phyloP scores from a whole-genome alignment of 2,888 invertebrate genomes.

The Digitonthophagus gazella region DNA sequence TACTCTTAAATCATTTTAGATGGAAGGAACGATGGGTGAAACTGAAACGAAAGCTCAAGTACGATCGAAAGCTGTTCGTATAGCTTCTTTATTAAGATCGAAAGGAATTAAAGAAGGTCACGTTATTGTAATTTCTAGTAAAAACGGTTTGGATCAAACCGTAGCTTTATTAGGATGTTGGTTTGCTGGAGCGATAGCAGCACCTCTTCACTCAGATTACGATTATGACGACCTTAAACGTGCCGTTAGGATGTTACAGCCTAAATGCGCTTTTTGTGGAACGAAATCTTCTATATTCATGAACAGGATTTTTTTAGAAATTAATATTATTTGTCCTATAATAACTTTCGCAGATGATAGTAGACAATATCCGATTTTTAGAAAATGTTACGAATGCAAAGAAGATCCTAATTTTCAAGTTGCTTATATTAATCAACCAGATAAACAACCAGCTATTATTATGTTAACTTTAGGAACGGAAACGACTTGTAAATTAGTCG shows the following conservation, averaged over 20 bases:
- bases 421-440: slow-evolving; percentile 35
- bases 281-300: slow-evolving; percentile 38
- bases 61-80: slow-evolving; percentile 37
- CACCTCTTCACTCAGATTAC: slow-evolving; percentile 40
- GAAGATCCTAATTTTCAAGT: slow-evolving; percentile 34
- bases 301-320: slow-evolving; percentile 34
- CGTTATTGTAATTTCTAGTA: slow-evolving; percentile 41
- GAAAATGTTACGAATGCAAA: slow-evolving; percentile 23
- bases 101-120: slow-evolving; percentile 39
- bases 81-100: slow-evolving; percentile 41
- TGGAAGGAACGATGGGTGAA: slow-evolving; percentile 40
- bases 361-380: slow-evolving; percentile 30
- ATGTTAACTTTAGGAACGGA: slow-evolving; percentile 42
- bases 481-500: slow-evolving; percentile 39
- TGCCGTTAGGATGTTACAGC: slow-evolving; percentile 39
- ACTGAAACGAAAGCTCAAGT: slow-evolving; percentile 44
- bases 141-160: slow-evolving; percentile 41
- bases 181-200: slow-evolving; percentile 42
- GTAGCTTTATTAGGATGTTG: slow-evolving; percentile 41
- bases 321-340: slow-evolving; percentile 14
- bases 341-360: slow-evolving; percentile 33
- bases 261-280: slow-evolving; percentile 45
- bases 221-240: slow-evolving; percentile 36
- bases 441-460: slow-evolving; percentile 41
- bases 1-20: slow-evolving; percentile 32